Conservation (phyloP, 2,113 vertebrate genomes). For the Nicator chloris region DNA sequence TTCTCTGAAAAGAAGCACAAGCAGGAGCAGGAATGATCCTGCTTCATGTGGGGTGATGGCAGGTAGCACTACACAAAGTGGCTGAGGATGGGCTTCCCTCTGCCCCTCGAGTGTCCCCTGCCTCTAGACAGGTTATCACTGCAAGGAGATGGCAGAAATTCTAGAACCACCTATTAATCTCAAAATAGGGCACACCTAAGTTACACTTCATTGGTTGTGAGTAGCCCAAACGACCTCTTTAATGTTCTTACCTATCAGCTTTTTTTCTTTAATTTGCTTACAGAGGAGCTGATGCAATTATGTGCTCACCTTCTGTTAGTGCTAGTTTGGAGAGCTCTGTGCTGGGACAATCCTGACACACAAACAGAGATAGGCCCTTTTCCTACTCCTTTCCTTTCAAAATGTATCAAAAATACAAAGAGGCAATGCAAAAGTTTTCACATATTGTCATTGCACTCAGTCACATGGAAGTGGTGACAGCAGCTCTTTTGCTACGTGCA, state of each 20-base stretch:
- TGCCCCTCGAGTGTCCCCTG: not conserved
- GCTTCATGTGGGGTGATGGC: rapidly evolving
- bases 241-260: not conserved
- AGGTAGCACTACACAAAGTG: not conserved
- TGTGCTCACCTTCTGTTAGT: not conserved
- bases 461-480: not conserved
- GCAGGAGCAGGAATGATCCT: not conserved
- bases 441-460: not conserved
- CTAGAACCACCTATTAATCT: not conserved
- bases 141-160: not conserved
- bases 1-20: not conserved
- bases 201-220: not conserved
- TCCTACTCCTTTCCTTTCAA: not conserved
- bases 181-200: not conserved
- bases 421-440: not conserved
- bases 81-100: not conserved
- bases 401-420: not conserved
- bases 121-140: not conserved
- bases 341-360: not conserved
- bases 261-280: not conserved
- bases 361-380: not conserved
- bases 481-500: not conserved
- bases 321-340: not conserved
- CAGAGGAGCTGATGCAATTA: not conserved
- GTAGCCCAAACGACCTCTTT: not conserved